Percentiles rank a stretch among this genome's conserved stretches.
Evolutionary conservation across 1,140 invertebrate genomes (phyloP).

Genomic region (Papilio helenus): DNA sequence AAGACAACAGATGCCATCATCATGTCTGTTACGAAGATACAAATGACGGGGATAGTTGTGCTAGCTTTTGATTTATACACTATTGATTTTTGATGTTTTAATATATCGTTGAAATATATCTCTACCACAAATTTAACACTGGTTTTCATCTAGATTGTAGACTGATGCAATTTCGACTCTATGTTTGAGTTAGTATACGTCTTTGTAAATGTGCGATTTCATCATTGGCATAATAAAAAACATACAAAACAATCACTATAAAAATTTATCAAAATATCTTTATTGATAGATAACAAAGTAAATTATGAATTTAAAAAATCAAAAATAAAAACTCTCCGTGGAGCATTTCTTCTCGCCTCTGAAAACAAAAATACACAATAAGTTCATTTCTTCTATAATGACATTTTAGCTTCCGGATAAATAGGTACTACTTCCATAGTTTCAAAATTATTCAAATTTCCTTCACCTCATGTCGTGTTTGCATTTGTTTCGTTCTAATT

Average conservation of each 20-base stretch:
- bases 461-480: conserved; percentile 57
- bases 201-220: too few species aligned
- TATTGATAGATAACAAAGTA: conserved; percentile 33
- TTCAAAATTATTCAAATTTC: background rate
- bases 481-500: conserved; percentile 53
- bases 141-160: too few species aligned
- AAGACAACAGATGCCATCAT: conserved; percentile 6
- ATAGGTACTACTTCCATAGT: background rate
- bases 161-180: too few species aligned
- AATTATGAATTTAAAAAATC: conserved; percentile 47
- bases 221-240: too few species aligned
- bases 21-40: conserved; percentile 10
- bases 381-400: background rate
- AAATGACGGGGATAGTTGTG: conserved; percentile 33
- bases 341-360: conserved; percentile 62
- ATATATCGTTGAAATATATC: conserved; percentile 25
- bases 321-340: conserved; percentile 70
- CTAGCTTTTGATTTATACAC: conserved; percentile 33
- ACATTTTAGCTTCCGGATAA: background rate
- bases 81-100: conserved; percentile 24
- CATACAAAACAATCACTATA: background rate
- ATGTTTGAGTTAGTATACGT: too few species aligned
- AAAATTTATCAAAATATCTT: conserved; percentile 27
- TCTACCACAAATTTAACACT: too few species aligned
- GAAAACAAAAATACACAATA: conserved; percentile 46